These are phyloP conservation scores for Drosophila paranaensis DNA, from an alignment of 2,888 invertebrate species.

Conservation along the genomic window DNA sequence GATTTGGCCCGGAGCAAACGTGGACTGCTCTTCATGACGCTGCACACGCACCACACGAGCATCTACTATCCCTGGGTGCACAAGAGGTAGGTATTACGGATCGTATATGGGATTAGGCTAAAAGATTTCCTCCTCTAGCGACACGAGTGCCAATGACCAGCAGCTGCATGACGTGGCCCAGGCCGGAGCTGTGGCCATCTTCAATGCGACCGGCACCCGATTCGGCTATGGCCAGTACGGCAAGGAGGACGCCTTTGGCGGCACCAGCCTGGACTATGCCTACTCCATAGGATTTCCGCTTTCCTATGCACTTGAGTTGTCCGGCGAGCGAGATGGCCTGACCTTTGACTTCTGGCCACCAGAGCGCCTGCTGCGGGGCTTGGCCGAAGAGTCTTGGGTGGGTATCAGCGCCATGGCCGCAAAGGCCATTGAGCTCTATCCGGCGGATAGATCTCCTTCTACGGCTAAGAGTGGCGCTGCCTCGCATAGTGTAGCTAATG, in stretches of 20 bases:
- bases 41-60: conserved; percentile 89
- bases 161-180: conserved; percentile 34
- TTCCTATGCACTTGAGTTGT: conserved; percentile 88
- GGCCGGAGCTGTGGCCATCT: conserved; percentile 22
- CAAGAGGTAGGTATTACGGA: conserved; percentile 75
- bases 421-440: conserved; percentile 67
- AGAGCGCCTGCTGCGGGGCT: conserved; percentile 86
- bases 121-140: conserved; percentile 12
- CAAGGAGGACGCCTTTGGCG: conserved; percentile 86
- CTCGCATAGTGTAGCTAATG: conserved; percentile 8
- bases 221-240: conserved; percentile 80
- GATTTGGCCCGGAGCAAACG: conserved; percentile 76
- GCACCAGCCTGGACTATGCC: conserved; percentile 89
- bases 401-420: conserved; percentile 81
- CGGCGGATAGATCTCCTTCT: not conserved
- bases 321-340: conserved; percentile 83
- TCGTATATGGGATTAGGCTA: not conserved
- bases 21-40: conserved; percentile 87
- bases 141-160: conserved; percentile 7
- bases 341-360: conserved; percentile 86
- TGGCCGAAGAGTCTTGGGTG: conserved; percentile 87
- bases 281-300: conserved; percentile 86
- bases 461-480: not conserved
- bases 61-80: conserved; percentile 88
- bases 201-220: conserved; percentile 65